Conservation (phyloP, 2,797 vertebrate genomes). For the Mycteria americana region DNA sequence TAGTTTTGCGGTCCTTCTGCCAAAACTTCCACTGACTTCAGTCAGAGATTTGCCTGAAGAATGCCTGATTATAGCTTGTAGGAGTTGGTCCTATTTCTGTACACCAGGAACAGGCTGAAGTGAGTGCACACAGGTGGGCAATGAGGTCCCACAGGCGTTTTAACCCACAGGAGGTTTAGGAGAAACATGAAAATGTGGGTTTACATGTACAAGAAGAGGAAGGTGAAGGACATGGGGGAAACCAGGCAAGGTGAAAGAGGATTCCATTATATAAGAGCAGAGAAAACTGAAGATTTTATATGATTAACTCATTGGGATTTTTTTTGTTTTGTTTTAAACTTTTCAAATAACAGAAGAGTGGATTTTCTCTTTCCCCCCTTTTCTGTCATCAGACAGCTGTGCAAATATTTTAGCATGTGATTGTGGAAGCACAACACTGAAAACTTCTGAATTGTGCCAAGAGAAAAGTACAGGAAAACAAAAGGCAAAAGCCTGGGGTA, state of each 20-base stretch:
- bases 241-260: background rate
- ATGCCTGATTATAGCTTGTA: background rate
- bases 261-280: background rate
- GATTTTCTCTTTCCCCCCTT: background rate
- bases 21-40: constrained; percentile 22
- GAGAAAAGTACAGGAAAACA: constrained; percentile 60
- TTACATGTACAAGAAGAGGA: background rate
- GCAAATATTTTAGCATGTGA: constrained; percentile 68
- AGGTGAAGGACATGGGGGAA: background rate
- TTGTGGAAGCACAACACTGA: constrained; percentile 52
- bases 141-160: rapidly evolving
- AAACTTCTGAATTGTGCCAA: constrained; percentile 58
- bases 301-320: background rate
- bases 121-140: background rate
- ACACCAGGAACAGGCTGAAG: background rate
- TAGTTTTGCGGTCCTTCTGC: background rate
- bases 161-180: background rate
- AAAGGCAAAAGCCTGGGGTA: constrained; percentile 43
- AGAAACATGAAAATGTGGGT: background rate
- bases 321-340: background rate
- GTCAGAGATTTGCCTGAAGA: background rate
- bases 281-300: background rate
- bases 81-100: constrained; percentile 9
- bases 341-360: background rate
- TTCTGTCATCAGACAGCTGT: constrained; percentile 63